phyloP scores from a whole-genome alignment of 2,113 vertebrate species.

The Hepsetus odoe region DNA sequence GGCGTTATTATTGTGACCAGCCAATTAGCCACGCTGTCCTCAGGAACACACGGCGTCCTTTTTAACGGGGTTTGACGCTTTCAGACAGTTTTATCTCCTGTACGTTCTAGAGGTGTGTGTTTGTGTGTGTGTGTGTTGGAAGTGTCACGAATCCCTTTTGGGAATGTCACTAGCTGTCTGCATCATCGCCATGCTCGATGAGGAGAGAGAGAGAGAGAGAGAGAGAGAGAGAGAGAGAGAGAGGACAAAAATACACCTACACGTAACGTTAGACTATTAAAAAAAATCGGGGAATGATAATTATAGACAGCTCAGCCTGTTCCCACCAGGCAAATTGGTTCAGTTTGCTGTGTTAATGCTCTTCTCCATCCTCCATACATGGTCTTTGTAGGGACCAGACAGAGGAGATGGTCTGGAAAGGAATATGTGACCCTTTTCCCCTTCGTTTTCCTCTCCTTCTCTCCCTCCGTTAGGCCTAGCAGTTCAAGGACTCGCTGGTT shows the following conservation, averaged over 20 bases:
- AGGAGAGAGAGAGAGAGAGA: conserved; percentile 33
- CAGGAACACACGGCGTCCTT: background rate
- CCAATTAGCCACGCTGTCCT: background rate
- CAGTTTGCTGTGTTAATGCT: background rate
- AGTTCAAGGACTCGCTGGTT: conserved; percentile 77
- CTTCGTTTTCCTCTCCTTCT: conserved; percentile 47
- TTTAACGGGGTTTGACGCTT: no score
- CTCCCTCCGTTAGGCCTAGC: conserved; percentile 70
- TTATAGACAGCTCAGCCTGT: no score
- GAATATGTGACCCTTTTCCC: conserved; percentile 65
- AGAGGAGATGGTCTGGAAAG: background rate
- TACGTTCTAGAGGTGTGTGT: background rate
- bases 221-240: conserved; percentile 27
- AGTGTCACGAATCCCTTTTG: conserved; percentile 56
- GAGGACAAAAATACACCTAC: background rate
- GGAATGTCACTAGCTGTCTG: conserved; percentile 54
- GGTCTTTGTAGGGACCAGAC: background rate
- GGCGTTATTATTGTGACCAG: background rate
- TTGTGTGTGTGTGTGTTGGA: conserved; percentile 48
- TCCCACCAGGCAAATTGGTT: no score
- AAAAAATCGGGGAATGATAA: background rate
- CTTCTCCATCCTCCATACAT: background rate
- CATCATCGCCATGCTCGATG: conserved; percentile 42
- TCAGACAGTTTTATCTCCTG: background rate
- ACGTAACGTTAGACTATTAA: no score